These are phyloP conservation scores for Amazona vittata DNA, from an alignment of 2,113 vertebrate genomes.

Conservation along the genomic window DNA sequence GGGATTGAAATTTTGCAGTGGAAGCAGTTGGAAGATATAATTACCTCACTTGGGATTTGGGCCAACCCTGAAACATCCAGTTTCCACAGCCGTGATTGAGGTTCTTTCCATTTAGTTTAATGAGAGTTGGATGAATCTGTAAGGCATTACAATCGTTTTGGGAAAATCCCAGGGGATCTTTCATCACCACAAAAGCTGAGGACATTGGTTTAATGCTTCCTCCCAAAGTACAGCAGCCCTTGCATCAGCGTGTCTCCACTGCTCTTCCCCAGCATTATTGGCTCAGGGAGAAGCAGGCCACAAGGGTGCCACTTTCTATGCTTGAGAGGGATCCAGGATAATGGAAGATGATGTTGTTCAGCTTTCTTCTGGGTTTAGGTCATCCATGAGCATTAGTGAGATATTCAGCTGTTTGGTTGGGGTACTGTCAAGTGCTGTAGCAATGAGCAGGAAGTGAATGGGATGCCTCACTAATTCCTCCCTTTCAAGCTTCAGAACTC, in stretches of 20 bases:
- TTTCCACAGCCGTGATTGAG: constrained; percentile 56
- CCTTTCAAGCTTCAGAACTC: background rate
- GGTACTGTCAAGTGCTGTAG: background rate
- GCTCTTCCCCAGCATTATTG: background rate
- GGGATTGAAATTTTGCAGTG: constrained; percentile 32
- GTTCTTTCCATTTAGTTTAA: constrained; percentile 68
- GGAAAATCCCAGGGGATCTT: constrained; percentile 22
- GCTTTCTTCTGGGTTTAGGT: background rate
- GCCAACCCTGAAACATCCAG: constrained; percentile 53
- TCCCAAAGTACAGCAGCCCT: background rate
- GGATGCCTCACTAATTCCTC: background rate
- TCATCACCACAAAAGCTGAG: constrained; percentile 3
- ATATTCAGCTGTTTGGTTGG: background rate
- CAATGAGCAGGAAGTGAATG: background rate
- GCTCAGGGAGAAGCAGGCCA: background rate
- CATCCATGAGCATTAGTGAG: background rate
- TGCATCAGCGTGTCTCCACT: background rate
- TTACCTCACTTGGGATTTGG: constrained; percentile 60
- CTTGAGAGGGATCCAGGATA: background rate
- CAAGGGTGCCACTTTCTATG: background rate
- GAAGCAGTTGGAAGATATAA: constrained; percentile 25
- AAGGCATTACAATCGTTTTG: constrained; percentile 36
- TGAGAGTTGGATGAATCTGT: constrained; percentile 41
- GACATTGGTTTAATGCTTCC: constrained; percentile 31
- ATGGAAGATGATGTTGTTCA: background rate